phyloP scores from a whole-genome alignment of 2,113 vertebrate genomes.

The Misgurnus mizolepis region DNA sequence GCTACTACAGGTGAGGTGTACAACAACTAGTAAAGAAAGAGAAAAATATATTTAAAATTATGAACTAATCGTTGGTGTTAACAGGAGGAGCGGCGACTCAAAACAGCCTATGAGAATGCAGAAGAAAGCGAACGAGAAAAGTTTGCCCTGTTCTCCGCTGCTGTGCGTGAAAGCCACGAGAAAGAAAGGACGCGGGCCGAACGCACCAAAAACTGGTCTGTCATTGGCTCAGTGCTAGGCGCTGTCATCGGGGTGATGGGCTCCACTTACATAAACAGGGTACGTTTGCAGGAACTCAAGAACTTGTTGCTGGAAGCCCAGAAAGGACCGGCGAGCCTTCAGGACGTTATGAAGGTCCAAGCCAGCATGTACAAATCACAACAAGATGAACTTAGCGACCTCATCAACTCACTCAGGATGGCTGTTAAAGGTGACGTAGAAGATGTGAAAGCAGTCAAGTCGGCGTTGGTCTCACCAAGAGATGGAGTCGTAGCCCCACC shows the following conservation, averaged over 20 bases:
- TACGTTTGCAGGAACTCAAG: slow-evolving; percentile 92
- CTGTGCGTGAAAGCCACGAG: slow-evolving; percentile 91
- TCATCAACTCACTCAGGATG: slow-evolving; percentile 78
- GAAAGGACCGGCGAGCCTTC: slow-evolving; percentile 89
- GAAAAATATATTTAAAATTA: background rate
- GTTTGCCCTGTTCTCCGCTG: slow-evolving; percentile 89
- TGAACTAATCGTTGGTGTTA: background rate
- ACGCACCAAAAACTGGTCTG: slow-evolving; percentile 97
- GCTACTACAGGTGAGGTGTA: slow-evolving; percentile 85
- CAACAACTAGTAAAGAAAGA: too few relatives aligned
- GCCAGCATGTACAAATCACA: slow-evolving; percentile 82
- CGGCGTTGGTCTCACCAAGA: background rate
- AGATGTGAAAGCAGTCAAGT: slow-evolving; percentile 1
- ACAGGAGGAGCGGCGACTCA: slow-evolving; percentile 91
- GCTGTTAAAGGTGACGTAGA: slow-evolving; percentile 64
- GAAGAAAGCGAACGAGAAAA: slow-evolving; percentile 88
- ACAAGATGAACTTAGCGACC: slow-evolving; percentile 80
- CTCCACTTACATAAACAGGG: slow-evolving; percentile 92
- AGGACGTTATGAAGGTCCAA: slow-evolving; percentile 90
- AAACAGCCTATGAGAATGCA: slow-evolving; percentile 75
- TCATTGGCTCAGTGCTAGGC: slow-evolving; percentile 91
- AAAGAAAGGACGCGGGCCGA: slow-evolving; percentile 92
- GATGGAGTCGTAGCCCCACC: background rate
- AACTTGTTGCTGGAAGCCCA: slow-evolving; percentile 89
- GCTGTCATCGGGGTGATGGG: slow-evolving; percentile 94